Conservation (phyloP, 2,113 vertebrate species). For the Phyllostomus hastatus region DNA sequence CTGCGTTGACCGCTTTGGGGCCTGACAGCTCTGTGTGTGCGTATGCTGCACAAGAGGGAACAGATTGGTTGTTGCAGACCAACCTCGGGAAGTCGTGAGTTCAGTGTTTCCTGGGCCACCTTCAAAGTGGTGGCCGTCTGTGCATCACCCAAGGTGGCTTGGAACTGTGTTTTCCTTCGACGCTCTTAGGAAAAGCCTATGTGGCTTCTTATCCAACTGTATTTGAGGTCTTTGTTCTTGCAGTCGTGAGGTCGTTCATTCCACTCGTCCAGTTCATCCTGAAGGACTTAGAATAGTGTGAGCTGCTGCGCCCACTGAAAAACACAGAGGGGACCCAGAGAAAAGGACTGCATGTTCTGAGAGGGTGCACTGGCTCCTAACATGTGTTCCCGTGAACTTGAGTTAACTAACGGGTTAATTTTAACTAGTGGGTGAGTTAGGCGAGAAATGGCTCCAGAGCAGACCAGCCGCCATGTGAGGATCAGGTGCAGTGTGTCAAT, state of each 20-base stretch:
- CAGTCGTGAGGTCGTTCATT: background rate
- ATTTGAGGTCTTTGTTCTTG: background rate
- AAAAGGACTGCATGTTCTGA: background rate
- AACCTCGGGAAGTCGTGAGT: background rate
- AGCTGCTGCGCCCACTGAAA: background rate
- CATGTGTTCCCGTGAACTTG: background rate
- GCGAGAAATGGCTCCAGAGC: background rate
- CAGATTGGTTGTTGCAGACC: background rate
- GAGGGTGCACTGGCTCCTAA: background rate
- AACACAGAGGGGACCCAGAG: background rate
- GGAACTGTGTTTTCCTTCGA: background rate
- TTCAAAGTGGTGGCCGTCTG: background rate
- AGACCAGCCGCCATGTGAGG: background rate
- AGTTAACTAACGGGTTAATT: background rate
- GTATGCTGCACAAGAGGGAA: background rate
- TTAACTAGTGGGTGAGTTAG: background rate
- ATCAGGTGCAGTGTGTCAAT: rapidly evolving
- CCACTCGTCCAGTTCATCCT: background rate
- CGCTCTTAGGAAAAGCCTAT: background rate
- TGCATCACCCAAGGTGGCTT: background rate
- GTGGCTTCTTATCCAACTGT: background rate
- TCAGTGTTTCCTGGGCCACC: background rate
- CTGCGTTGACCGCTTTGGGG: background rate
- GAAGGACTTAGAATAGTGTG: background rate
- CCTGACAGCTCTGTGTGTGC: background rate